phyloP scores from a whole-genome alignment of 2,888 invertebrate species.

The Lithosia quadra region DNA sequence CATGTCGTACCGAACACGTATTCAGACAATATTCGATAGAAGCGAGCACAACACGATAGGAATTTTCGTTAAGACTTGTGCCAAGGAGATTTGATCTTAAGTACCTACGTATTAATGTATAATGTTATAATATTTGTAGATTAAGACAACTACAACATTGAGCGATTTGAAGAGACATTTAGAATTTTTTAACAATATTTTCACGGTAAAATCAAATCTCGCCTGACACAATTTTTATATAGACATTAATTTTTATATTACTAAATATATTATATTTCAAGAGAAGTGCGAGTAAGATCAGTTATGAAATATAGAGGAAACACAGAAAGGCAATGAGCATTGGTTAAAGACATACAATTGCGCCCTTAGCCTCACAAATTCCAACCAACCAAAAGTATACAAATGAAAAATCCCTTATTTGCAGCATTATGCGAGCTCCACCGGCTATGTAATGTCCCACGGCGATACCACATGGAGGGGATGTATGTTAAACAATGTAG shows the following conservation, averaged over 20 bases:
- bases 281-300: slow-evolving; percentile 38
- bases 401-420: too few species aligned
- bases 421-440: too few species aligned
- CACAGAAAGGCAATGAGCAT: slow-evolving; percentile 81
- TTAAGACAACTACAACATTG: slow-evolving; percentile 10
- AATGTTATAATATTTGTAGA: not conserved
- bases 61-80: slow-evolving; percentile 58
- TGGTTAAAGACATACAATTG: slow-evolving; percentile 35
- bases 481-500: too few species aligned
- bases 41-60: slow-evolving; percentile 77
- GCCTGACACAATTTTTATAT: slow-evolving; percentile 30
- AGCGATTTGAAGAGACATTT: slow-evolving; percentile 9
- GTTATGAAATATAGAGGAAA: slow-evolving; percentile 55
- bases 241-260: slow-evolving; percentile 27
- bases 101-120: not conserved
- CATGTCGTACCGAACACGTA: slow-evolving; percentile 41
- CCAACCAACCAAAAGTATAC: too few species aligned
- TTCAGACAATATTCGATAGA: slow-evolving; percentile 54
- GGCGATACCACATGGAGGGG: too few species aligned
- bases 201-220: slow-evolving; percentile 32
- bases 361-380: slow-evolving; percentile 15
- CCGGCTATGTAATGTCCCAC: too few species aligned
- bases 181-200: slow-evolving; percentile 9
- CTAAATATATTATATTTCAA: slow-evolving; percentile 28
- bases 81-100: slow-evolving; percentile 30